Conservation (phyloP, 2,113 vertebrate species). For the Hippocampus zosterae region DNA sequence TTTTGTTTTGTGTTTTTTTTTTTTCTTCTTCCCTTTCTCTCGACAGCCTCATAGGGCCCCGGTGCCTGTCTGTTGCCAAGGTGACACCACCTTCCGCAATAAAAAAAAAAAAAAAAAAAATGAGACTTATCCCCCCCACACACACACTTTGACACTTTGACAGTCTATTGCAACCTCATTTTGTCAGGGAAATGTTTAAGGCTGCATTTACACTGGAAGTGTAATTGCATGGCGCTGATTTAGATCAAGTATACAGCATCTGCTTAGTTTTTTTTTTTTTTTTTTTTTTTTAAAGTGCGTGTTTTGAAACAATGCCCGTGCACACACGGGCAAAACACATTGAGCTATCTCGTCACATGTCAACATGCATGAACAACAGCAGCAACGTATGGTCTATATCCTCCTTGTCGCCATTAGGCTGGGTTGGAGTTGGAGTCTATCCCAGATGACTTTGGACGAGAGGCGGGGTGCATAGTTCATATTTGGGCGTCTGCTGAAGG, state of each 20-base stretch:
- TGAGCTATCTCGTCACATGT: not conserved
- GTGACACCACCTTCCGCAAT: not conserved
- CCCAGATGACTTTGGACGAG: too few species aligned
- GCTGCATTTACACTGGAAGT: not conserved
- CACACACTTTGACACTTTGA: not conserved
- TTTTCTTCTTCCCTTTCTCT: not conserved
- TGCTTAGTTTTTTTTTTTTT: not conserved
- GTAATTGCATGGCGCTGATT: not conserved
- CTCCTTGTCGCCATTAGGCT: too few species aligned
- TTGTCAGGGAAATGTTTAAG: not conserved
- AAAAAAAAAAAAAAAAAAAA: constrained; percentile 4
- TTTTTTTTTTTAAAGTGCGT: too few species aligned
- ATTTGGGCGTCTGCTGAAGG: not conserved
- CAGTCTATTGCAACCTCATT: constrained; percentile 1
- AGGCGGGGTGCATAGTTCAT: not conserved
- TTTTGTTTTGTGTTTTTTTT: too few species aligned
- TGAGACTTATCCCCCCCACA: not conserved
- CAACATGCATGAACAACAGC: too few species aligned
- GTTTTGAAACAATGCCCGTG: too few species aligned
- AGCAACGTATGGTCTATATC: too few species aligned
- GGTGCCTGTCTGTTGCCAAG: not conserved
- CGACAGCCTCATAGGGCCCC: not conserved
- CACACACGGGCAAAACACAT: too few species aligned
- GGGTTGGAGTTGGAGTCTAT: too few species aligned
- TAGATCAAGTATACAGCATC: not conserved